phyloP scores from a whole-genome alignment of 2,113 vertebrate genomes.

The Neopipo cinnamomea region DNA sequence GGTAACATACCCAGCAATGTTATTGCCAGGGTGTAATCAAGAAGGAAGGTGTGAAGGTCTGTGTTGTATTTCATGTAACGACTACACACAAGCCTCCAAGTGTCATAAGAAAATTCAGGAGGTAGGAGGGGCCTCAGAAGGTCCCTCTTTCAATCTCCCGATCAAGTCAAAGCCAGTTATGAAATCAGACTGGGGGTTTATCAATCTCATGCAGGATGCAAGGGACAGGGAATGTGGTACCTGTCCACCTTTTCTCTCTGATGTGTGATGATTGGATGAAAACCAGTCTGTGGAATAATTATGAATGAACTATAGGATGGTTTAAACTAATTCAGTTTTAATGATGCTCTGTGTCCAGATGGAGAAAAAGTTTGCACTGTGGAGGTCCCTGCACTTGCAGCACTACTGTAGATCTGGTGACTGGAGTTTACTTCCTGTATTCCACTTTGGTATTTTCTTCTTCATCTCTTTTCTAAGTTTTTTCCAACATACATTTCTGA shows the following conservation, averaged over 20 bases:
- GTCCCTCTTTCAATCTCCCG: neutral
- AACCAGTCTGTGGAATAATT: neutral
- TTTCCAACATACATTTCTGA: neutral
- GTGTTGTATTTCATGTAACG: neutral
- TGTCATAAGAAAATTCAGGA: neutral
- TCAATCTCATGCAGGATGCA: neutral
- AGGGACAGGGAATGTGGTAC: no score
- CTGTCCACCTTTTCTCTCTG: neutral
- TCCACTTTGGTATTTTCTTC: neutral
- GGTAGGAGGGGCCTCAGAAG: neutral
- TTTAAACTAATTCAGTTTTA: neutral
- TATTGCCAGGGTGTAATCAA: fast-evolving
- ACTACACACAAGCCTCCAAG: neutral
- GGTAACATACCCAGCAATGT: fast-evolving
- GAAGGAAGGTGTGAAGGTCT: neutral
- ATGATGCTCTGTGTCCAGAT: neutral
- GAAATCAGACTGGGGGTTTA: neutral
- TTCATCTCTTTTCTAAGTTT: neutral
- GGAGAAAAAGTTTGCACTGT: neutral
- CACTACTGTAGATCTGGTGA: neutral
- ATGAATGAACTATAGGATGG: neutral
- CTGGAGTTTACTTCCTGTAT: neutral
- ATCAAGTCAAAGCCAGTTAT: neutral
- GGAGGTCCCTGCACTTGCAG: neutral
- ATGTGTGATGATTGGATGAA: neutral